These are phyloP conservation scores for Eurosta solidaginis DNA, from an alignment of 1,140 invertebrate genomes.

Conservation along the genomic window DNA sequence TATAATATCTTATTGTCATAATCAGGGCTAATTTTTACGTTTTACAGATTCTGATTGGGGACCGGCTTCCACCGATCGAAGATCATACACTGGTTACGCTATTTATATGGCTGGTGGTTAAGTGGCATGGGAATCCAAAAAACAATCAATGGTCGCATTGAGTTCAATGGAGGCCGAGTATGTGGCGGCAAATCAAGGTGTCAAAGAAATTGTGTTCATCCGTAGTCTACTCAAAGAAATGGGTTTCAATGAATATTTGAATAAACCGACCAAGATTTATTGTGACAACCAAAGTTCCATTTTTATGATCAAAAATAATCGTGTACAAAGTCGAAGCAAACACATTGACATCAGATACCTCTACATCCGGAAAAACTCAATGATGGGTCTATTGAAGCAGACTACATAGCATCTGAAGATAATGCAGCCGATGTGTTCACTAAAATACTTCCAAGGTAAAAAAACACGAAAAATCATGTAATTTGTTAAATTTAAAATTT, in stretches of 20 bases:
- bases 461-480: too few relatives aligned
- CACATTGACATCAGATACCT: too few relatives aligned
- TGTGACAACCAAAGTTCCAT: conserved; percentile 10
- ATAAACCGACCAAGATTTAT: neutral
- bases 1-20: too few relatives aligned
- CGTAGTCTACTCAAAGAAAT: conserved; percentile 43
- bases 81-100: conserved; percentile 3
- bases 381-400: too few relatives aligned
- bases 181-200: conserved; percentile 39
- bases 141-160: neutral
- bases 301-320: conserved; percentile 26
- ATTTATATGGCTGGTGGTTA: conserved; percentile 1
- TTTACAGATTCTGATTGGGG: too few relatives aligned
- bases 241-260: neutral
- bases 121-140: conserved; percentile 26
- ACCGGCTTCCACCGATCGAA: neutral
- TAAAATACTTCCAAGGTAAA: too few relatives aligned
- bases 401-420: too few relatives aligned
- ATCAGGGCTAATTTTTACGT: too few relatives aligned
- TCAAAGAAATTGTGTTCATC: conserved; percentile 56
- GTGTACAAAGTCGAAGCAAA: too few relatives aligned
- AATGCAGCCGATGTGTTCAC: too few relatives aligned
- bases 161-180: conserved; percentile 28
- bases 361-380: too few relatives aligned
- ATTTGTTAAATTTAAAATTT: too few relatives aligned